These are phyloP conservation scores for Delichon dasypus DNA, from an alignment of 2,797 vertebrate species.

Conservation along the genomic window DNA sequence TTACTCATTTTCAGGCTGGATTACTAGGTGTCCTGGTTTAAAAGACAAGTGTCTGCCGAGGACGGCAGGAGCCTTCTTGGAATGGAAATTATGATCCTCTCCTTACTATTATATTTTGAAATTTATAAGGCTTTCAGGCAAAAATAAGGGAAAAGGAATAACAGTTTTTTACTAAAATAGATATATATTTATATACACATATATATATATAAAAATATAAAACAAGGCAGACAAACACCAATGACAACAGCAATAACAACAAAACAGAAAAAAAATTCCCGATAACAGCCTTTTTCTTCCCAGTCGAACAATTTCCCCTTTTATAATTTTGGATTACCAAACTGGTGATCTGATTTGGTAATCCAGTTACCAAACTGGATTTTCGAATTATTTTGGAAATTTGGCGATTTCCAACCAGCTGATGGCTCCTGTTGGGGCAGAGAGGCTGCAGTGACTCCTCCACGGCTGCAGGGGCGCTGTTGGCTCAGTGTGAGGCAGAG, in stretches of 20 bases:
- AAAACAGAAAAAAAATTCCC: not conserved
- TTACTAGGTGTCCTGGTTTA: not conserved
- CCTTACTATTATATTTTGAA: not conserved
- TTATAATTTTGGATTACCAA: not conserved
- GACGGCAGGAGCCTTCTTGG: not conserved
- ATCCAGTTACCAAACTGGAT: not conserved
- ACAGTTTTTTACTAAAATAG: not conserved
- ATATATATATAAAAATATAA: not conserved
- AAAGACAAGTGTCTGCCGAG: not conserved
- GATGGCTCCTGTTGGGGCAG: not conserved
- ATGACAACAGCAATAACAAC: not conserved
- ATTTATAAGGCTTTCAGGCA: not conserved
- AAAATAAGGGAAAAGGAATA: not conserved
- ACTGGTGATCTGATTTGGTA: not conserved
- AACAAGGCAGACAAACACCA: not conserved
- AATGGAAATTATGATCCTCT: not conserved
- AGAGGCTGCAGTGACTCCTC: not conserved
- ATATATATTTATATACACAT: not conserved
- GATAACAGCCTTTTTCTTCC: not conserved
- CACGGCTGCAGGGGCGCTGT: accelerated
- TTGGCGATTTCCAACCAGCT: not conserved
- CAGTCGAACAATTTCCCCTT: accelerated
- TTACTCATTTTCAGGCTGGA: not conserved
- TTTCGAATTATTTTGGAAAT: not conserved
- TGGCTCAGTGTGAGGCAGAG: not conserved